Conservation (phyloP, 2,797 vertebrate genomes). For the Lates japonicus region DNA sequence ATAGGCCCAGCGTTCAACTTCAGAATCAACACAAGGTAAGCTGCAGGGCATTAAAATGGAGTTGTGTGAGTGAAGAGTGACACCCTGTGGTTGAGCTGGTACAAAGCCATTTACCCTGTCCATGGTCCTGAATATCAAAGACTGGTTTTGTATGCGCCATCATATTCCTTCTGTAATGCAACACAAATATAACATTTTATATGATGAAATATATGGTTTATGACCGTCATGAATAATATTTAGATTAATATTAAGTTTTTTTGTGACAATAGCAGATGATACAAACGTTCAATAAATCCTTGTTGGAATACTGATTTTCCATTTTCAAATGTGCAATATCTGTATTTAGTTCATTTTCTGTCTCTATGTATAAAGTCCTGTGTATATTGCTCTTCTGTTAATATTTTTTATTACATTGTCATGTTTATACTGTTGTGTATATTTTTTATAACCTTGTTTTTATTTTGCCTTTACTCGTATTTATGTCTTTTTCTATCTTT, state of each 20-base stretch:
- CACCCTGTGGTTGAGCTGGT: conserved; percentile 70
- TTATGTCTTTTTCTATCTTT: no score
- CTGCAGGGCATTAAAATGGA: not conserved
- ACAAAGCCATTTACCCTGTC: conserved; percentile 68
- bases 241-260: no score
- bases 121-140: conserved; percentile 86
- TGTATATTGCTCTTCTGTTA: no score
- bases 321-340: no score
- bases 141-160: not conserved
- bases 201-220: not conserved
- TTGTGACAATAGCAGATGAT: not conserved
- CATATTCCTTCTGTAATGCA: not conserved
- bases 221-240: not conserved
- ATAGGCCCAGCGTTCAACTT: conserved; percentile 90
- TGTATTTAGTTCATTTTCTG: no score
- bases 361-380: no score
- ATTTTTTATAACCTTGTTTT: no score
- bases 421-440: no score
- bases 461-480: no score
- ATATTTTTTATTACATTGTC: no score
- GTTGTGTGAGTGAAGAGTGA: conserved; percentile 50
- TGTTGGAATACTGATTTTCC: not conserved
- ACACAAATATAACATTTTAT: not conserved
- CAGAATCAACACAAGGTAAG: conserved; percentile 91
- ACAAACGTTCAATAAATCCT: not conserved